Percentiles rank a stretch among this genome's conserved stretches.
Evolutionary conservation across 2,113 vertebrate species (phyloP).

Genomic region (Emydocephalus ijimae): DNA sequence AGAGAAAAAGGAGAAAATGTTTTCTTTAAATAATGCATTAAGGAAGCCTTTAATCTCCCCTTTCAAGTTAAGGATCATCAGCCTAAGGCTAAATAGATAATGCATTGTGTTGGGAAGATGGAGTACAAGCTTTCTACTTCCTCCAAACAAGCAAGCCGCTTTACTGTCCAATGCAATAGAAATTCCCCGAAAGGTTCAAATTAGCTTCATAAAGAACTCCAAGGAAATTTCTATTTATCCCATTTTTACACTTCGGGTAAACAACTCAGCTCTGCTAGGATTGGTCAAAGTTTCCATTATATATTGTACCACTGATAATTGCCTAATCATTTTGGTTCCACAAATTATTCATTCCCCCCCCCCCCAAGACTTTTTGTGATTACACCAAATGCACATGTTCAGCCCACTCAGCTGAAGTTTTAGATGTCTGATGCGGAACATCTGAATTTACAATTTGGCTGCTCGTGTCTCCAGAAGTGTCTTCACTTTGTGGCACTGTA

Average conservation of each 20-base stretch:
- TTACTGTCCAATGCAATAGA: conserved; percentile 67
- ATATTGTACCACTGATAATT: conserved; percentile 45
- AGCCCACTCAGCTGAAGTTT: conserved; percentile 87
- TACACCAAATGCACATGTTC: conserved; percentile 91
- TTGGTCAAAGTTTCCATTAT: conserved; percentile 60
- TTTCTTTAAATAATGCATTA: conserved; percentile 59
- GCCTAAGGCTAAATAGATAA: conserved; percentile 71
- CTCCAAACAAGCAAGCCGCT: conserved; percentile 64
- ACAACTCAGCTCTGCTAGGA: conserved; percentile 53
- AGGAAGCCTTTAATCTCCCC: conserved; percentile 66
- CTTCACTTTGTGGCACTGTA: conserved; percentile 55
- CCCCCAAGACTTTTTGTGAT: conserved; percentile 32
- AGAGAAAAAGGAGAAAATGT: conserved; percentile 51
- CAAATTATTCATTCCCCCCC: not conserved
- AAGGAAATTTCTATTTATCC: conserved; percentile 60
- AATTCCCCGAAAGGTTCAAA: conserved; percentile 65
- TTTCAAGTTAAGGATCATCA: conserved; percentile 67
- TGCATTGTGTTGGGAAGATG: conserved; percentile 69
- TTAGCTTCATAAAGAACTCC: conserved; percentile 58
- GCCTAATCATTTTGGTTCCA: conserved; percentile 30
- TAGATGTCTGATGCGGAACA: conserved; percentile 76
- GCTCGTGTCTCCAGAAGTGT: conserved; percentile 48
- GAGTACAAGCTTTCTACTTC: conserved; percentile 63
- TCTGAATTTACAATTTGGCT: conserved; percentile 65
- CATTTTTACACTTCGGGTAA: conserved; percentile 55